Conservation (phyloP, 2,113 vertebrate genomes). For the Anoura caudifer region DNA sequence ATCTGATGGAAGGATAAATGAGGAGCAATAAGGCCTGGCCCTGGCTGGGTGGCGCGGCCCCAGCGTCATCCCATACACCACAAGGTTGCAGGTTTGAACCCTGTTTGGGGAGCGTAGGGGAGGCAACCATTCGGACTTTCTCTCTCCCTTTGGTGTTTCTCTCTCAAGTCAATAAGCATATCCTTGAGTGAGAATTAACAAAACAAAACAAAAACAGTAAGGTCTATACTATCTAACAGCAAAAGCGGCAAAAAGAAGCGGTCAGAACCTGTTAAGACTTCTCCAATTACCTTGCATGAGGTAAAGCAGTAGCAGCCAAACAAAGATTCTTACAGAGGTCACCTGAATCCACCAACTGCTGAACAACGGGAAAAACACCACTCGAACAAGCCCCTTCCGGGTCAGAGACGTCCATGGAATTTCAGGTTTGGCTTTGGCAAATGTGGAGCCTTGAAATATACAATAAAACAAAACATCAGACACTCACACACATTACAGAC, state of each 20-base stretch:
- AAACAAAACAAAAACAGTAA: background rate
- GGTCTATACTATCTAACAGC: background rate
- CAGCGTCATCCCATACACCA: too few relatives aligned
- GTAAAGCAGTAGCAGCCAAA: slow-evolving; percentile 92
- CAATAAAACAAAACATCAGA: background rate
- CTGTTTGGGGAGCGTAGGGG: too few relatives aligned
- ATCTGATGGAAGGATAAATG: background rate
- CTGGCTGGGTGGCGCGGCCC: too few relatives aligned
- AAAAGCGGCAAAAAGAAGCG: background rate
- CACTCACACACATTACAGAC: background rate
- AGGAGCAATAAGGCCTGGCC: background rate
- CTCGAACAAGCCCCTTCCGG: slow-evolving; percentile 94
- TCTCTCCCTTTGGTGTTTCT: too few relatives aligned
- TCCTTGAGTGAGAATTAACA: too few relatives aligned
- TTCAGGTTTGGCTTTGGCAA: slow-evolving; percentile 98
- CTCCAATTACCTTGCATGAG: slow-evolving; percentile 90
- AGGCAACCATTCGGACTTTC: too few relatives aligned
- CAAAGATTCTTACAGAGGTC: slow-evolving; percentile 91
- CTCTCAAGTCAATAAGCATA: too few relatives aligned
- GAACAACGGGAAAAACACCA: slow-evolving; percentile 95
- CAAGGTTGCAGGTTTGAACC: too few relatives aligned
- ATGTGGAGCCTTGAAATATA: slow-evolving; percentile 90
- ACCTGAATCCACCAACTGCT: slow-evolving; percentile 98
- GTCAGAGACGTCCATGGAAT: slow-evolving; percentile 95
- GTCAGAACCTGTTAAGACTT: background rate